phyloP scores from a whole-genome alignment of 2,797 vertebrate species.

The Anabas testudineus region DNA sequence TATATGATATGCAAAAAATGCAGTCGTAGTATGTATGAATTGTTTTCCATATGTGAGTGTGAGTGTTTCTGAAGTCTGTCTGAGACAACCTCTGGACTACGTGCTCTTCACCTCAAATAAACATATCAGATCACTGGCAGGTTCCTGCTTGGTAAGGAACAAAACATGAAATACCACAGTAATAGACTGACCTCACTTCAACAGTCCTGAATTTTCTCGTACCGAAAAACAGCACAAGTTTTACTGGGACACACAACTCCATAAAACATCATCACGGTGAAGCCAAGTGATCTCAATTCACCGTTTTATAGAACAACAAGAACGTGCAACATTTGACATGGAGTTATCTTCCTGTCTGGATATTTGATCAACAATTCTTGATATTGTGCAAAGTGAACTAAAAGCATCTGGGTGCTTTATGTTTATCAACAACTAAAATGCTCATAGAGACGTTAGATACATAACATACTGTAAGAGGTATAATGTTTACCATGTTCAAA shows the following conservation, averaged over 20 bases:
- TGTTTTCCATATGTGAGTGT: neutral
- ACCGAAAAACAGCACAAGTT: conserved; percentile 2
- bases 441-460: no score
- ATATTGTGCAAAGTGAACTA: neutral
- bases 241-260: conserved; percentile 1
- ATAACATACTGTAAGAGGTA: no score
- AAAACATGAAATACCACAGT: conserved; percentile 16
- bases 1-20: no score
- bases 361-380: neutral
- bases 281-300: neutral
- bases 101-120: conserved; percentile 29
- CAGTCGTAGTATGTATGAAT: neutral
- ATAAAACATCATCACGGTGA: conserved; percentile 13
- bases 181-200: conserved; percentile 11
- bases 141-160: conserved; percentile 20
- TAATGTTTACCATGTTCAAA: no score
- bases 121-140: conserved; percentile 18
- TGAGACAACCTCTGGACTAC: conserved; percentile 9
- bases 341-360: neutral
- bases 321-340: neutral
- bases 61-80: conserved; percentile 27
- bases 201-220: neutral
- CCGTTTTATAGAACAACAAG: conserved; percentile 17
- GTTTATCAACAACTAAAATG: no score
- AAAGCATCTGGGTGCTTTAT: neutral